Evolutionary conservation across 2,888 invertebrate genomes (phyloP), one percentile per base, ranked within the genome.

Genomic region (Oeneis ivallda): DNA sequence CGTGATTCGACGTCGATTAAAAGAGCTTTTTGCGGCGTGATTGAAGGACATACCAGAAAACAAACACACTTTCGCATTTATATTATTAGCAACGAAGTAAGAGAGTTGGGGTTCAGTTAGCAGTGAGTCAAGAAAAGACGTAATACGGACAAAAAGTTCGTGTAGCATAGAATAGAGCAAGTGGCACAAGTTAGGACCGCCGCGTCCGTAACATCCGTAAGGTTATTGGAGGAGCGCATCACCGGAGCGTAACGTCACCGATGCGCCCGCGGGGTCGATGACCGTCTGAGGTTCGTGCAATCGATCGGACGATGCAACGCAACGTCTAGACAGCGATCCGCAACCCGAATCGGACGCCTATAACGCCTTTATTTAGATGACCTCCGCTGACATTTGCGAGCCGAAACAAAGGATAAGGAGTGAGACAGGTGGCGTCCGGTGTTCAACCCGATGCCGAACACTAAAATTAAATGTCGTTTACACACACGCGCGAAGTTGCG

Each of bases 161-260:
- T 70, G 75, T 74, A 68, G 66, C 70, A 68, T 26, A 26, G 26
- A 26, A 68, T 26, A 26, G 26, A 26, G 69, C 75, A 71, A 76
- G 75, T 71, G 72, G 74, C 73, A 73, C 77, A 79, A 80, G 76
- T 77, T 74, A 77, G 76, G 83, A 79, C 80, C 74, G 79, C 80
- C 77, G 70, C 74, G 75, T 72, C 74, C 79, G 75, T 82, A 83
- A 83, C 82, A 83, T 81, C 83, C 80, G 84, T 84, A 79, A 83
- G 82, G 82, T 83, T 85, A 86, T 80, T 81, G 26, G 85, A 85
- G 82, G 86, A 85, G 89, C 89, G 90, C 88, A 89, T 87, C 91
- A 87, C 80, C 88, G 83, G 79, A 90, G 90, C 90, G 90, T 84
- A 89, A 89, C 91, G 91, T 92, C 91, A 91, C 87, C 89, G 90